phyloP scores from a whole-genome alignment of 1,140 invertebrate genomes.

The Drosophila repletoides region DNA sequence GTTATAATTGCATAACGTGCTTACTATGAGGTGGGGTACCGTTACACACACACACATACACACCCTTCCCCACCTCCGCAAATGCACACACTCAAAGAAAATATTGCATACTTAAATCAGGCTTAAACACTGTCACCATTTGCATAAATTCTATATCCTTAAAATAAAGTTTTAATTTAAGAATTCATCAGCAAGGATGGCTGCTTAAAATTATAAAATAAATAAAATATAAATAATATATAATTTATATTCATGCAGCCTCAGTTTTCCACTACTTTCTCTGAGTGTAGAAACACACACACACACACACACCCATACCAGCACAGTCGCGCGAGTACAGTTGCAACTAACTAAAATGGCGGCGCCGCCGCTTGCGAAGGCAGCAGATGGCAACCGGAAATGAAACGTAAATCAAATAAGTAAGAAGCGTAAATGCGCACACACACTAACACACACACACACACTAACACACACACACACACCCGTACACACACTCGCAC shows the following conservation, averaged over 20 bases:
- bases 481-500: conserved; percentile 8
- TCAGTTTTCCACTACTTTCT: too few relatives aligned
- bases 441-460: conserved; percentile 33
- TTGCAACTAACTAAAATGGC: conserved; percentile 51
- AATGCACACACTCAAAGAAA: too few relatives aligned
- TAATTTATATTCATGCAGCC: too few relatives aligned
- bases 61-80: too few relatives aligned
- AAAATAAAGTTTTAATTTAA: too few relatives aligned
- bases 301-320: neutral
- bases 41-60: neutral
- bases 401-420: conserved; percentile 81
- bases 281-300: too few relatives aligned
- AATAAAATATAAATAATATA: too few relatives aligned
- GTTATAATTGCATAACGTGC: conserved; percentile 82
- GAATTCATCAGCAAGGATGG: too few relatives aligned
- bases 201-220: too few relatives aligned
- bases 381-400: conserved; percentile 80
- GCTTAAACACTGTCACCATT: too few relatives aligned
- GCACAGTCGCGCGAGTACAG: conserved; percentile 3
- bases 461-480: conserved; percentile 14
- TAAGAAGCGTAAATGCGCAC: conserved; percentile 74
- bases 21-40: conserved; percentile 25
- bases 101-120: too few relatives aligned
- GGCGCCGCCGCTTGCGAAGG: conserved; percentile 58
- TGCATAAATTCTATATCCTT: too few relatives aligned